These are phyloP conservation scores for Gerris lacustris DNA, from an alignment of 2,888 invertebrate species.

Conservation along the genomic window DNA sequence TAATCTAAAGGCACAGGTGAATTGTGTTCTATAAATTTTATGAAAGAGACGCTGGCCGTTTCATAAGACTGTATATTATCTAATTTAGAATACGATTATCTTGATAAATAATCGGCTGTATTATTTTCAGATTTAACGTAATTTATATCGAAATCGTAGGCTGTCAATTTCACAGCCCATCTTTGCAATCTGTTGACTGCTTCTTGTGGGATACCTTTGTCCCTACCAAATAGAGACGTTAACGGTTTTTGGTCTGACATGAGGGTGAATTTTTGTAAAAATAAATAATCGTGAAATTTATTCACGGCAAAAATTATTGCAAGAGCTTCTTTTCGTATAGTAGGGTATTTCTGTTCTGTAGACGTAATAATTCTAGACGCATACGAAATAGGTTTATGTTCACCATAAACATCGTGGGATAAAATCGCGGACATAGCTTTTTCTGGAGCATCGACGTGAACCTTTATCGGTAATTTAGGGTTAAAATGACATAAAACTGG, in stretches of 20 bases:
- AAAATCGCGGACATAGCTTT: constrained; percentile 17
- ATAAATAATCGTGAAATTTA: constrained; percentile 14
- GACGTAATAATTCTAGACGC: not conserved
- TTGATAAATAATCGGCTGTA: constrained; percentile 16
- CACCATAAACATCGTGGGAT: not conserved
- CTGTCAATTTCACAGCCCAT: constrained; percentile 17
- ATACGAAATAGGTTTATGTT: not conserved
- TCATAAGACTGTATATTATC: not conserved
- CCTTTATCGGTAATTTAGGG: constrained; percentile 6
- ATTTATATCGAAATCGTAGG: constrained; percentile 11
- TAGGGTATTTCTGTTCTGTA: not conserved
- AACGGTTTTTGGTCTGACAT: constrained; percentile 14
- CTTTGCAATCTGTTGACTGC: constrained; percentile 18
- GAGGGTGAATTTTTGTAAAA: not conserved
- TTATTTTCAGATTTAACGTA: constrained; percentile 17
- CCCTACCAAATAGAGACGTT: constrained; percentile 16
- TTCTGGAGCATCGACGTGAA: constrained; percentile 15
- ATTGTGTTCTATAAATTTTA: constrained; percentile 17
- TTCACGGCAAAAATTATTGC: constrained; percentile 16
- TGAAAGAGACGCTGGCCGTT: not conserved
- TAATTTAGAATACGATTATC: not conserved
- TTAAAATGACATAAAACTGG: constrained; percentile 19
- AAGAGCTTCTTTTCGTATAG: constrained; percentile 14
- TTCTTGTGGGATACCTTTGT: constrained; percentile 18
- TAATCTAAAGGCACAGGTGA: constrained; percentile 35